A percentile compares a stretch with the other conserved stretches of the same genome.
Conservation (phyloP, 2,888 invertebrate genomes). For the Cryptosula pallasiana region DNA sequence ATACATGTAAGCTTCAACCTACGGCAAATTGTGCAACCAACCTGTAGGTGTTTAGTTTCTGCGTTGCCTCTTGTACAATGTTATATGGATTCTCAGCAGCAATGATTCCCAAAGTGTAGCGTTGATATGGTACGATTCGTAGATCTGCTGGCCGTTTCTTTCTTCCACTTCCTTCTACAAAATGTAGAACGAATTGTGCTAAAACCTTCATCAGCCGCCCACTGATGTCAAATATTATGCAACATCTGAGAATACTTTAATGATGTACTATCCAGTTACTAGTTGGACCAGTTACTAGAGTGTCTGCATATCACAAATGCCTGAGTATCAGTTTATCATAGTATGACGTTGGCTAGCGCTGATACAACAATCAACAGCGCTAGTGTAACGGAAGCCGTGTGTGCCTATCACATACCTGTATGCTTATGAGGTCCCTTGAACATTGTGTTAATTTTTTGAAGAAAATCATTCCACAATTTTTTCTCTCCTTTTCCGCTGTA, state of each 20-base stretch:
- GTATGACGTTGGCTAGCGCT: too few species aligned
- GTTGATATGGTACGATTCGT: neutral
- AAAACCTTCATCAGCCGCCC: too few species aligned
- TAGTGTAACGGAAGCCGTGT: too few species aligned
- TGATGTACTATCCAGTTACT: too few species aligned
- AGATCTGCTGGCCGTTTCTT: neutral
- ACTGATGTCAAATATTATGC: too few species aligned
- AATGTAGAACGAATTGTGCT: neutral
- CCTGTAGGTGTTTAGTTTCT: neutral
- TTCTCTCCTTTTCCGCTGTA: slow-evolving; percentile 21
- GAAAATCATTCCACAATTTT: neutral
- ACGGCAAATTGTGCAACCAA: too few species aligned
- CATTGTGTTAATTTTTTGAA: neutral
- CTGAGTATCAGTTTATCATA: too few species aligned
- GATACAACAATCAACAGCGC: too few species aligned
- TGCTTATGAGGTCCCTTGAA: slow-evolving; percentile 5
- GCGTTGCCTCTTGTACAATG: neutral
- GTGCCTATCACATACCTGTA: slow-evolving; percentile 22
- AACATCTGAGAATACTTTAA: too few species aligned
- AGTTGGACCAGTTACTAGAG: too few species aligned
- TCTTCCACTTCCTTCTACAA: slow-evolving; percentile 6
- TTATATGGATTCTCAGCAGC: slow-evolving; percentile 4
- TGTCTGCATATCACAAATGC: too few species aligned
- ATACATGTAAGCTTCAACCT: too few species aligned
- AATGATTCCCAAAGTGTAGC: neutral